Percentiles rank a stretch among this genome's conserved stretches.
Conservation (phyloP, 2,888 invertebrate species). For the Cactoblastis cactorum region DNA sequence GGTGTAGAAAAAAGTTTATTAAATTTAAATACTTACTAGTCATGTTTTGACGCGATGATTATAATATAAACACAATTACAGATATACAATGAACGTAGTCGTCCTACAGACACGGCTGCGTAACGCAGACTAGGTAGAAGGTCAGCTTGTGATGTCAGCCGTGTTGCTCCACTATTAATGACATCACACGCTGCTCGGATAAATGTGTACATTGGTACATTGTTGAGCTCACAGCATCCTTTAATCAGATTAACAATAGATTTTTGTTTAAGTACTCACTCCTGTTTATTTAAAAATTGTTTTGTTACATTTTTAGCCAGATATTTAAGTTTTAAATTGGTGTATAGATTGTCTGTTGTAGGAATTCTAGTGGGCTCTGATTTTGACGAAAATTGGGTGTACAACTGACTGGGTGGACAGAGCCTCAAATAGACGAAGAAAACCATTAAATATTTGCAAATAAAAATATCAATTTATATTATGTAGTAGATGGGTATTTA, state of each 20-base stretch:
- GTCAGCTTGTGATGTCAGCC: constrained; percentile 16
- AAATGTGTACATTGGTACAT: neutral
- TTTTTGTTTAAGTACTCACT: neutral
- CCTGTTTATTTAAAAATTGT: neutral
- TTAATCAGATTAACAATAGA: neutral
- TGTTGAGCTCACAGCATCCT: neutral
- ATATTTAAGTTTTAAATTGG: neutral
- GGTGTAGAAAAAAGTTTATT: neutral
- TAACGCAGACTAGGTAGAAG: constrained; percentile 5
- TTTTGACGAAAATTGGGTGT: neutral
- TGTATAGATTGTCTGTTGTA: neutral
- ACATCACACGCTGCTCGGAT: neutral
- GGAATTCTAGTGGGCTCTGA: neutral
- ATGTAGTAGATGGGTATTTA: too few species aligned
- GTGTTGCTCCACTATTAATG: neutral
- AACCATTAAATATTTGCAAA: neutral
- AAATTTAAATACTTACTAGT: constrained; percentile 1
- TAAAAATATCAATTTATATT: too few species aligned
- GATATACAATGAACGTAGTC: neutral
- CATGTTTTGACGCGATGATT: neutral
- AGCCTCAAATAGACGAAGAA: neutral
- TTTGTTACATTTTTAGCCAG: neutral
- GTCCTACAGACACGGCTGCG: neutral
- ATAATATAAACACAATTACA: constrained; percentile 6
- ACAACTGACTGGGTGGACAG: neutral